Evolutionary conservation across 2,113 vertebrate genomes (phyloP), one percentile per base, ranked within the genome.

Genomic region (Xenus cinereus): DNA sequence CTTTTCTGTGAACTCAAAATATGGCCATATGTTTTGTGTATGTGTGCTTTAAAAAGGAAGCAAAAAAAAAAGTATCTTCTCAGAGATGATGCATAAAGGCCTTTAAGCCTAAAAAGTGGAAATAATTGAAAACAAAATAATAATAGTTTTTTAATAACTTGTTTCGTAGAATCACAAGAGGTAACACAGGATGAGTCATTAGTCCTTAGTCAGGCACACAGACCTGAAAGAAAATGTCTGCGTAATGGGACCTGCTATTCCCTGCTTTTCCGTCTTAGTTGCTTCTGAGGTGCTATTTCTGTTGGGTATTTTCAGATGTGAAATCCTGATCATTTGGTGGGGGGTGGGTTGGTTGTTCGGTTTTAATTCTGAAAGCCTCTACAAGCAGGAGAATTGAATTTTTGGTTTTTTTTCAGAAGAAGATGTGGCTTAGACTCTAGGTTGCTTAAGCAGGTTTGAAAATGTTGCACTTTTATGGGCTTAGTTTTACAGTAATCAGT

Each of bases 181-280:
- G 43, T 64, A 45, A n/a, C 28, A 46, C 39, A 27, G 39, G 46
- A 26, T 77, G 19, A 57, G 27, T 43, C 39, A 57, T 73, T 20
- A 71, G 43, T 56, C 54, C 68, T 87, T 51, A 53, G 10, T 60
- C 7, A 45, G 43, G 46, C n/a, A 46, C 21, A 43, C 9, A 24
- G 66, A 71, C 41, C 43, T 81, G 35, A n/a, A 62, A 68, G 43
- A 60, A 77, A 64, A 73, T 21, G 23, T 11, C 50, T 77, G 12
- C 2, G 0, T 30, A 48, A 72, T 64, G 33, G 32, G 41, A 67
- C 22, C 6, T 0, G 0, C 18, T 83, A 39, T 15, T 72, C 53
- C 66, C 64, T 74, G 83, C n/a, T 77, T 92, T 62, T 62, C 59
- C 45, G 60, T 18, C 45, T 45, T 59, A 9, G 10, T 60, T 77